phyloP scores from a whole-genome alignment of 2,113 vertebrate genomes.

The Sterrhoptilus dennistouni region DNA sequence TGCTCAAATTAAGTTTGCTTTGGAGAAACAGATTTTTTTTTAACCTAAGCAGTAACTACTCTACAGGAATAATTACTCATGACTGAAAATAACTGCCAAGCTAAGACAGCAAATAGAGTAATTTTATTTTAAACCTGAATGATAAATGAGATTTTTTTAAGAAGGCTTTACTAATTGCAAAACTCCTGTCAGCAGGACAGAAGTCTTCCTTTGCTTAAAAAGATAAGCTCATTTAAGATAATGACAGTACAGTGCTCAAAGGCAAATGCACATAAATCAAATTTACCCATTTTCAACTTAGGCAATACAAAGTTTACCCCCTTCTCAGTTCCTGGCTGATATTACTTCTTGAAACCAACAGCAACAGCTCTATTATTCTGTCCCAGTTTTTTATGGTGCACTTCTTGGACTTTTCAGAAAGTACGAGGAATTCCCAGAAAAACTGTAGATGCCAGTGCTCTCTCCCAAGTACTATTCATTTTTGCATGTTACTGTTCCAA shows the following conservation, averaged over 20 bases:
- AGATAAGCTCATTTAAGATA: background rate
- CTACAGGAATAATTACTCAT: background rate
- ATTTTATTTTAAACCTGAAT: conserved; percentile 1
- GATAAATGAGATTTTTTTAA: background rate
- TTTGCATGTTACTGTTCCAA: background rate
- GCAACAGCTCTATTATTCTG: background rate
- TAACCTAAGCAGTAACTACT: background rate
- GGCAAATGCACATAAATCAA: background rate
- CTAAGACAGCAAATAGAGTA: background rate
- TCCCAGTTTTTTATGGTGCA: background rate
- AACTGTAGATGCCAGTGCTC: background rate
- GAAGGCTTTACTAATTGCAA: background rate
- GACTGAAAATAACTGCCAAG: background rate
- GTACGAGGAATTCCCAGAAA: background rate
- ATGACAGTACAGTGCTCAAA: background rate
- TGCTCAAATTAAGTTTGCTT: background rate
- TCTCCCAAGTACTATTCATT: background rate
- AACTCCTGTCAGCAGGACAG: background rate
- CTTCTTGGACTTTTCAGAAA: background rate
- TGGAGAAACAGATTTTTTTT: background rate
- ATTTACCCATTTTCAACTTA: background rate
- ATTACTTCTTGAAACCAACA: background rate
- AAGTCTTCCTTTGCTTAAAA: background rate
- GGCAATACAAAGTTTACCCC: background rate
- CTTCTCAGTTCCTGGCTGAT: background rate